These are phyloP conservation scores for Aurelia sp. DNA, from an alignment of 30 jellyfish, hydroid and myxozoan genomes.

Conservation along the genomic window DNA sequence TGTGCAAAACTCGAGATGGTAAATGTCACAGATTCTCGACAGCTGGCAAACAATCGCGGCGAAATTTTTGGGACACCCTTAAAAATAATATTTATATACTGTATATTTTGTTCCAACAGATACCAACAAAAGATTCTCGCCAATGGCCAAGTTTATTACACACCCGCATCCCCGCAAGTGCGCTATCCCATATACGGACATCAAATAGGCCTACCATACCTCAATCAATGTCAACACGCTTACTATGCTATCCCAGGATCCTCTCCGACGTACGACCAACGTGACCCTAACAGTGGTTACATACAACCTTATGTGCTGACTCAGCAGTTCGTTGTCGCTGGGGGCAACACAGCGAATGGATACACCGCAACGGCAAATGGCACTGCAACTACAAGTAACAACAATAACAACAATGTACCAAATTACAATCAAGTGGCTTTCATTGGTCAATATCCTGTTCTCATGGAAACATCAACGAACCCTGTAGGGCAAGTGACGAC, in stretches of 20 bases:
- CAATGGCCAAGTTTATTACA: constrained; percentile 56
- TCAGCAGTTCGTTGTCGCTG: constrained; percentile 69
- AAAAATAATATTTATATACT: too few relatives aligned
- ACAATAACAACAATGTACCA: constrained; percentile 53
- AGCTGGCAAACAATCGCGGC: too few relatives aligned
- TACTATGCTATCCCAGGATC: constrained; percentile 63
- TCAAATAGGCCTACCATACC: constrained; percentile 52
- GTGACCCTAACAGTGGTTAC: constrained; percentile 41
- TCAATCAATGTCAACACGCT: constrained; percentile 57
- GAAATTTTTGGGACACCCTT: too few relatives aligned
- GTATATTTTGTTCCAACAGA: not conserved
- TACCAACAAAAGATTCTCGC: constrained; percentile 55
- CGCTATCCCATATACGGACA: constrained; percentile 62
- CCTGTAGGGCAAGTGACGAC: constrained; percentile 54
- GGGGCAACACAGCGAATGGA: constrained; percentile 45
- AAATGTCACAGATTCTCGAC: too few relatives aligned
- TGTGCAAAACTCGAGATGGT: too few relatives aligned
- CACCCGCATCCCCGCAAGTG: constrained; percentile 53
- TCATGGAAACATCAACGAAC: constrained; percentile 48
- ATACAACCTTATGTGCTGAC: constrained; percentile 59
- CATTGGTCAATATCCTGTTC: constrained; percentile 73
- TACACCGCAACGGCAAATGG: constrained; percentile 29
- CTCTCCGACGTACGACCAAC: constrained; percentile 66
- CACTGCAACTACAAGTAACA: constrained; percentile 37
- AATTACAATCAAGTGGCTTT: constrained; percentile 71